Percentiles rank a stretch among this genome's conserved stretches.
Conservation (phyloP, 2,797 vertebrate genomes). For the Myotis daubentonii region DNA sequence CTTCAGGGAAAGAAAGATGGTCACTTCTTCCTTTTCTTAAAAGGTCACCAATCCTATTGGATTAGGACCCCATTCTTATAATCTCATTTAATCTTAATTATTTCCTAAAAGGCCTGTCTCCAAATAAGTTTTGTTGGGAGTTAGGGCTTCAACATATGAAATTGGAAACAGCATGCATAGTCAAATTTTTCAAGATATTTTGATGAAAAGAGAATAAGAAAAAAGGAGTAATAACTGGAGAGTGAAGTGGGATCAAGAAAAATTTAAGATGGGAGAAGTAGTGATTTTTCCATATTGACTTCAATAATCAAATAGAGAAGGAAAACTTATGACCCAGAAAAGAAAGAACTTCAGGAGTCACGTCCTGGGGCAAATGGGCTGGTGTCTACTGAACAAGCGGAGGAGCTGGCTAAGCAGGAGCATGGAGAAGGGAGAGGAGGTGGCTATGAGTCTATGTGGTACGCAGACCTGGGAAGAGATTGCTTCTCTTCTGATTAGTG, state of each 20-base stretch:
- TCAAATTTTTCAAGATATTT: constrained; percentile 47
- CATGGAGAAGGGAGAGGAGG: neutral
- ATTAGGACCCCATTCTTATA: neutral
- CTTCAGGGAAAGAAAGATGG: neutral
- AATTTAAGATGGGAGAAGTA: neutral
- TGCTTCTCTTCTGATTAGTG: neutral
- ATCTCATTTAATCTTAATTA: neutral
- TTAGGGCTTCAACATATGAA: neutral
- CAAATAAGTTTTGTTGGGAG: neutral
- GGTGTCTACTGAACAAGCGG: neutral
- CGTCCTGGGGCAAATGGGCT: neutral
- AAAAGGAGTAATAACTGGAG: neutral
- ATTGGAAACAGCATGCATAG: neutral
- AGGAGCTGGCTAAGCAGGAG: neutral
- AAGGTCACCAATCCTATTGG: neutral
- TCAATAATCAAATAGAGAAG: neutral
- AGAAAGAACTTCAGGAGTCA: neutral
- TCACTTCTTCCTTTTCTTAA: constrained; percentile 8
- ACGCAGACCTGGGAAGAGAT: neutral
- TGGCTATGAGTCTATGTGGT: fast-evolving
- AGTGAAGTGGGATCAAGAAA: neutral
- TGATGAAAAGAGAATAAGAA: neutral
- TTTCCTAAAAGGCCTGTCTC: neutral
- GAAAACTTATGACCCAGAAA: neutral
- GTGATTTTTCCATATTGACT: neutral